Conservation (phyloP, 2,888 invertebrate species). For the Pollenia angustigena region DNA sequence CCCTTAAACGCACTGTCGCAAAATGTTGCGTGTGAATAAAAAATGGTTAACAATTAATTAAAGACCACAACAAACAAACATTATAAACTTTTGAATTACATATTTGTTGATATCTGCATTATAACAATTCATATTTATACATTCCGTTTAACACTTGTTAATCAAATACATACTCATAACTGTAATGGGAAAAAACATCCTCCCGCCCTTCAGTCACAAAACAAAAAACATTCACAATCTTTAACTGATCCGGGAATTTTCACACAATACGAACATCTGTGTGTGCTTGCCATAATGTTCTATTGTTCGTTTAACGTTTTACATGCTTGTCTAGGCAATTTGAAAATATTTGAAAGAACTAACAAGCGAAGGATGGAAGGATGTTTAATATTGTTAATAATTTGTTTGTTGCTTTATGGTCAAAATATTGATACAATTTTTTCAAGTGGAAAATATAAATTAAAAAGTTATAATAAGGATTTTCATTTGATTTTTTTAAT, state of each 20-base stretch:
- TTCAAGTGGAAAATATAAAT: conserved; percentile 70
- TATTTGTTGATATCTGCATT: conserved; percentile 53
- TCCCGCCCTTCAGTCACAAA: conserved; percentile 8
- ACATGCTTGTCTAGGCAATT: conserved; percentile 54
- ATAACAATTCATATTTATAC: conserved; percentile 38
- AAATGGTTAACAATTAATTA: conserved; percentile 69
- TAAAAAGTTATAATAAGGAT: conserved; percentile 66
- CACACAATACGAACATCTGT: conserved; percentile 82
- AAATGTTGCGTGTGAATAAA: conserved; percentile 70
- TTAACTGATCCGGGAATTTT: conserved; percentile 82
- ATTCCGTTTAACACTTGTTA: conserved; percentile 65
- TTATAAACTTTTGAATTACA: conserved; percentile 37
- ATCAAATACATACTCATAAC: conserved; percentile 35
- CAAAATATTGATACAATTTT: conserved; percentile 50
- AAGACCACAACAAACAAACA: conserved; percentile 57
- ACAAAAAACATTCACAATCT: conserved; percentile 61
- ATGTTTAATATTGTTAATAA: conserved; percentile 41
- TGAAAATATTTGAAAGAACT: conserved; percentile 4
- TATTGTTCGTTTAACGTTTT: conserved; percentile 56
- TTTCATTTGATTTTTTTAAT: conserved; percentile 26
- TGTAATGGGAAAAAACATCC: conserved; percentile 5
- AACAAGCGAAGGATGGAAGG: neutral
- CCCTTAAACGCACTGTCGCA: conserved; percentile 27
- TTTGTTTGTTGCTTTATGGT: conserved; percentile 23
- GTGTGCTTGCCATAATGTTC: conserved; percentile 48